Base-by-base conservation (phyloP, 2,113 vertebrate genomes). In the Rattus rattus region DNA sequence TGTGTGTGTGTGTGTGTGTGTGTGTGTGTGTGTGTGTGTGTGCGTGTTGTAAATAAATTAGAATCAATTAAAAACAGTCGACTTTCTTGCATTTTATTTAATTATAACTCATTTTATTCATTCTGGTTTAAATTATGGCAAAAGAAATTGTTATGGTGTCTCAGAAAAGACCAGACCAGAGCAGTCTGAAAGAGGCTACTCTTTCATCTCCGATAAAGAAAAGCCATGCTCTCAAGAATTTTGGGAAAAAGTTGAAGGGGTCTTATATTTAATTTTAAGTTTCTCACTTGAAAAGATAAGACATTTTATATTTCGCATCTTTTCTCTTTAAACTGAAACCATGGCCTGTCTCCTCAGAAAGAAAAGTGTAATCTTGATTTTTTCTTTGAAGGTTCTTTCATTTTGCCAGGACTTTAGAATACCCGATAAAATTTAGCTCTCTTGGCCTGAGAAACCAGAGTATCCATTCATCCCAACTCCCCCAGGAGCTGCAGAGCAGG, bases 21-120 rank as follows among this genome's bases (percentile, higher is more conserved):
- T 65, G 63, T 65, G 20, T 75, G 3, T 43, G 20, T 47, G 9
- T 5, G 19, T 43, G 20, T 24, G n/a, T 24, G 72, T 20, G 19
- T 43, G 39, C 5, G 11, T 47, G 79, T 4, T 1, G 43, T 97
- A 87, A 95, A 96, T 26, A 96, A 97, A 97, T 93, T 61, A 97
- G 98, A 98, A 79, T 70, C 88, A 97, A n/a, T 67, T 63, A 75
- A 97, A 97, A 12, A 5, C 33, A 88, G 95, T 72, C 95, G 2
- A 56, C 43, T 91, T 98, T 96, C 94, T 95, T 92, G 69, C 36
- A 91, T 92, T 70, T 80, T 0, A 6, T 95, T 93, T 52, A 26
- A 52, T 43, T 22, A 20, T 16, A 67, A 92, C 95, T 97, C n/a
- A 85, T 97, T 91, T 63, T 97, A 59, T 88, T 95, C 75, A 52